phyloP scores from a whole-genome alignment of 2,888 invertebrate species.

The Molorchus minor region DNA sequence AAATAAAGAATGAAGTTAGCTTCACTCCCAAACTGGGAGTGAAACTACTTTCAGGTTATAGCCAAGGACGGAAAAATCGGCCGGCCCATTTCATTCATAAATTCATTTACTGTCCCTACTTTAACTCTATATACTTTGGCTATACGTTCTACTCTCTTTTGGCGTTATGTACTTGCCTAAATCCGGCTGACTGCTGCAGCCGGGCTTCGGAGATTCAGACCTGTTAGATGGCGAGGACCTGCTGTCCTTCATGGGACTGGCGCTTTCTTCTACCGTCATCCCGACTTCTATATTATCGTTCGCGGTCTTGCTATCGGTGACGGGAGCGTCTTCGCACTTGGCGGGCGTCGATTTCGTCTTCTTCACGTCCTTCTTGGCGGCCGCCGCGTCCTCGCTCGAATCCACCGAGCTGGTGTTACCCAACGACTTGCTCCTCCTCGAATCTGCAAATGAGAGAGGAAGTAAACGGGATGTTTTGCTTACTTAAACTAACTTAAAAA shows the following conservation, averaged over 20 bases:
- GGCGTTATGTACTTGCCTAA: constrained; percentile 47
- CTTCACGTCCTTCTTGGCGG: constrained; percentile 51
- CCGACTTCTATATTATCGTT: constrained; percentile 45
- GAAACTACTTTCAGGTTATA: too few species aligned
- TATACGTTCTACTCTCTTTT: too few species aligned
- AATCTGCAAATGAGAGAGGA: too few species aligned
- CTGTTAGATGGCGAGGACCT: constrained; percentile 53
- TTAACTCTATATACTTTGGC: too few species aligned
- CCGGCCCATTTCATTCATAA: too few species aligned
- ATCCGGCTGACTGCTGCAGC: constrained; percentile 59
- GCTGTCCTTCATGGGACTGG: constrained; percentile 52
- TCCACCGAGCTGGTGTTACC: constrained; percentile 54
- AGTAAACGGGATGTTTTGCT: too few species aligned
- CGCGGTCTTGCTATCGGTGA: constrained; percentile 32
- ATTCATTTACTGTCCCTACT: too few species aligned
- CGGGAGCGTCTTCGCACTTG: constrained; percentile 45
- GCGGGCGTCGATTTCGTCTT: constrained; percentile 56
- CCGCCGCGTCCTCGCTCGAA: constrained; percentile 50
- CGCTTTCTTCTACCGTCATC: constrained; percentile 55
- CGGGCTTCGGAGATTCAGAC: constrained; percentile 59
- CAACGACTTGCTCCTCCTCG: constrained; percentile 54
- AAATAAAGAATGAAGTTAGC: too few species aligned
- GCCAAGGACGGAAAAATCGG: too few species aligned
- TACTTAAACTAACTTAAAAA: too few species aligned
- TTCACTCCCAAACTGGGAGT: too few species aligned